Evolutionary conservation across 2,797 vertebrate genomes (phyloP).

Genomic region (Linurgus olivaceus): DNA sequence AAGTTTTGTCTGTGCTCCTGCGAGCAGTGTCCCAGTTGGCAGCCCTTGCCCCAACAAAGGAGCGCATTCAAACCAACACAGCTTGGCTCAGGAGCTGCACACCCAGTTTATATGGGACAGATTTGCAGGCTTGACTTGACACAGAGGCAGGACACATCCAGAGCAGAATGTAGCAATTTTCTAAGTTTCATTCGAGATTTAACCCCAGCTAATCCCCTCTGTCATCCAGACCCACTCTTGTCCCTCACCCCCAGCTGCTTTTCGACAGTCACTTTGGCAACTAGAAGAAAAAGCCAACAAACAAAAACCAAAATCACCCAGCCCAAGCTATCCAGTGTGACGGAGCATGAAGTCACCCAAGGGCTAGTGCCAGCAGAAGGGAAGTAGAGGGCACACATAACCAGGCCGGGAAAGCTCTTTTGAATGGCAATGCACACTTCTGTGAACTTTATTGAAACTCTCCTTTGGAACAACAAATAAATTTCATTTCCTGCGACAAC

Average conservation of each 20-base stretch:
- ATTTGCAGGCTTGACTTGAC: background rate
- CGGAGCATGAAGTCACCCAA: background rate
- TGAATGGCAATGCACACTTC: background rate
- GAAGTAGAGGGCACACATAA: background rate
- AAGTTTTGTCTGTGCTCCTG: background rate
- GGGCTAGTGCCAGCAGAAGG: background rate
- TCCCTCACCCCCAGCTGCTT: background rate
- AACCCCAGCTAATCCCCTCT: background rate
- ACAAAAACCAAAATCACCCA: background rate
- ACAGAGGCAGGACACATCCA: background rate
- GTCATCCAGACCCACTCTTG: background rate
- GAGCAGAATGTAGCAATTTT: accelerated
- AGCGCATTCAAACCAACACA: accelerated
- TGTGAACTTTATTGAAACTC: background rate
- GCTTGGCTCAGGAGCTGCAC: background rate
- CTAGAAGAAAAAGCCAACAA: background rate
- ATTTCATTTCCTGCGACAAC: background rate
- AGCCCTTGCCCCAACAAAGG: background rate
- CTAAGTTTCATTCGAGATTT: background rate
- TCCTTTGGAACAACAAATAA: background rate
- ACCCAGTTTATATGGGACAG: background rate
- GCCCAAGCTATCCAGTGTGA: background rate
- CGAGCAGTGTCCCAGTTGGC: accelerated
- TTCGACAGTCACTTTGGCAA: background rate
- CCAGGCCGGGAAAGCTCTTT: background rate